Conservation (phyloP, 2,797 vertebrate genomes). For the Enteromius argenteus region DNA sequence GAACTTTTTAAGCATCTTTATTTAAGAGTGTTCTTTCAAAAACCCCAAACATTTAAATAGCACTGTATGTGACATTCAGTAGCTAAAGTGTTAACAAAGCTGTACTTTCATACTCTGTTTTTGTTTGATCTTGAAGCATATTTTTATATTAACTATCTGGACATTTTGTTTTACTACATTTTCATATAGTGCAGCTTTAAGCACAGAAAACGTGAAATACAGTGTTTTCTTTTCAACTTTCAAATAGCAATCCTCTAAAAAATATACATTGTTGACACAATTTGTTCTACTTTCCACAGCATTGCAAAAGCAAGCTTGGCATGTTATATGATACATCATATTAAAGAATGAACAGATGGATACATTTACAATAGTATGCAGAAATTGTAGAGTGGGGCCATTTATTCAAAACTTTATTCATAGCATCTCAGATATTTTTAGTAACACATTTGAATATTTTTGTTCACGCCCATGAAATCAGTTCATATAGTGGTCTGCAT, state of each 20-base stretch:
- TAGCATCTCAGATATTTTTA: neutral
- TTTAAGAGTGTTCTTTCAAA: neutral
- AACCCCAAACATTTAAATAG: neutral
- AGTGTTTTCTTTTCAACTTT: constrained; percentile 5
- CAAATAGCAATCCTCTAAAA: neutral
- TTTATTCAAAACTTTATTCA: neutral
- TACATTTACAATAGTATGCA: neutral
- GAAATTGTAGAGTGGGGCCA: neutral
- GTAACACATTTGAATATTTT: constrained; percentile 18
- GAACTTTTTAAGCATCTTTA: too few species aligned
- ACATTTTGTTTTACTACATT: constrained; percentile 2
- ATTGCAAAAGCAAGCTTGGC: neutral
- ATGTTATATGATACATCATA: neutral
- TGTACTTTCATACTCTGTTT: neutral
- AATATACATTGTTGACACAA: neutral
- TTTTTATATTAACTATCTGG: constrained; percentile 70
- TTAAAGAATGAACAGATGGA: neutral
- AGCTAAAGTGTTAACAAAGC: neutral
- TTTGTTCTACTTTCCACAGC: constrained; percentile 8
- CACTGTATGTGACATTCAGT: neutral
- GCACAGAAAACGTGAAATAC: neutral
- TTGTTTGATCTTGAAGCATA: constrained; percentile 55
- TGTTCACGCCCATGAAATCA: neutral
- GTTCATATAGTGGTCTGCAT: constrained; percentile 1
- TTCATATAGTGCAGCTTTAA: constrained; percentile 27